These are phyloP conservation scores for Latrodectus elegans DNA, from an alignment of 2,888 invertebrate genomes.

Conservation along the genomic window DNA sequence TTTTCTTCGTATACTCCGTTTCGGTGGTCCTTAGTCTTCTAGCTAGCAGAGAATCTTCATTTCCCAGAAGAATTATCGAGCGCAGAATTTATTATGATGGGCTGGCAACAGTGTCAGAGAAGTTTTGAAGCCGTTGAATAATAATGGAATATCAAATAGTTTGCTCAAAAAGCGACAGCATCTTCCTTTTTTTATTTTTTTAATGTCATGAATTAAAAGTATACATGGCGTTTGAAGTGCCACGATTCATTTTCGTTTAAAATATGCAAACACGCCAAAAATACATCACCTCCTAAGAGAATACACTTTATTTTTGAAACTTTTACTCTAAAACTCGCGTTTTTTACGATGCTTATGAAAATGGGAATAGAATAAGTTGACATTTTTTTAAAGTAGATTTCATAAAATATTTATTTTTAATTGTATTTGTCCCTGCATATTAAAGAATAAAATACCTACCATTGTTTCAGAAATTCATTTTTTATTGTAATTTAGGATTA, in stretches of 20 bases:
- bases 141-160: constrained; percentile 64
- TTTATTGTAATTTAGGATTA: too few species aligned
- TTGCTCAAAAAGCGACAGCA: constrained; percentile 25
- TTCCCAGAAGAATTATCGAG: constrained; percentile 56
- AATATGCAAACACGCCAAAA: neutral
- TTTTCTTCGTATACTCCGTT: constrained; percentile 6
- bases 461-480: too few species aligned
- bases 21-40: constrained; percentile 12
- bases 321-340: neutral
- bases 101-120: constrained; percentile 45
- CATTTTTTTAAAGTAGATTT: too few species aligned
- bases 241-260: neutral
- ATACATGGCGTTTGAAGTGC: neutral
- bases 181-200: neutral
- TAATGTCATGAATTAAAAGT: neutral
- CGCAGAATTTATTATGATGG: constrained; percentile 49
- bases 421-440: too few species aligned
- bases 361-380: too few species aligned
- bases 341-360: too few species aligned
- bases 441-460: too few species aligned
- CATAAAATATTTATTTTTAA: too few species aligned
- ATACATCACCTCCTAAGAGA: neutral
- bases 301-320: neutral
- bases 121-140: constrained; percentile 32
- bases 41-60: constrained; percentile 31